Evolutionary conservation across 2,113 vertebrate species (phyloP).

Genomic region (Istiophorus platypterus): DNA sequence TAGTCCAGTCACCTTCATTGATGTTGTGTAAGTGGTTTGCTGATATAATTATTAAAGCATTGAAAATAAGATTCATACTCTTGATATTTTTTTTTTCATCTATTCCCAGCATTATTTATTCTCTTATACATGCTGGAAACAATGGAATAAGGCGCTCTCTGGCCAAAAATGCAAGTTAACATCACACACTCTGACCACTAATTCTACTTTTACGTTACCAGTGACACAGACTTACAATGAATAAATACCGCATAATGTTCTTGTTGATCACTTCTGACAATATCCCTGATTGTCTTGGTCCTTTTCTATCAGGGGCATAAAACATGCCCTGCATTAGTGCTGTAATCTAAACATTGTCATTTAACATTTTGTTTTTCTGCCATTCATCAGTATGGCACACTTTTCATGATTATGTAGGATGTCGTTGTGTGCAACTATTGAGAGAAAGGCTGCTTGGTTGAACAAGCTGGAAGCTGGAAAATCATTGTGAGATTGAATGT

Average conservation of each 20-base stretch:
- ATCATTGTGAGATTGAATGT: constrained; percentile 23
- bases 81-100: constrained; percentile 39
- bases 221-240: constrained; percentile 79
- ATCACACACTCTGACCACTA: constrained; percentile 79
- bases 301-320: constrained; percentile 66
- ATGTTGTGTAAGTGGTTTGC: constrained; percentile 42
- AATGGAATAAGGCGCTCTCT: constrained; percentile 81
- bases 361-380: constrained; percentile 46
- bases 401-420: constrained; percentile 57
- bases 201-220: constrained; percentile 79
- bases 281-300: constrained; percentile 83
- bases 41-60: constrained; percentile 62
- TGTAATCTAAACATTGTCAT: constrained; percentile 68
- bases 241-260: constrained; percentile 79
- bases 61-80: constrained; percentile 62
- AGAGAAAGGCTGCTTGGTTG: constrained; percentile 50
- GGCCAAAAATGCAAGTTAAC: constrained; percentile 79
- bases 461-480: constrained; percentile 38
- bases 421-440: constrained; percentile 58
- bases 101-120: constrained; percentile 62
- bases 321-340: constrained; percentile 59
- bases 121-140: constrained; percentile 64
- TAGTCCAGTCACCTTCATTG: constrained; percentile 45
- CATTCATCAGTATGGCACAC: constrained; percentile 54
- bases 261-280: constrained; percentile 78